These are phyloP conservation scores for Brassicogethes aeneus DNA, from an alignment of 2,888 invertebrate species.

Conservation along the genomic window DNA sequence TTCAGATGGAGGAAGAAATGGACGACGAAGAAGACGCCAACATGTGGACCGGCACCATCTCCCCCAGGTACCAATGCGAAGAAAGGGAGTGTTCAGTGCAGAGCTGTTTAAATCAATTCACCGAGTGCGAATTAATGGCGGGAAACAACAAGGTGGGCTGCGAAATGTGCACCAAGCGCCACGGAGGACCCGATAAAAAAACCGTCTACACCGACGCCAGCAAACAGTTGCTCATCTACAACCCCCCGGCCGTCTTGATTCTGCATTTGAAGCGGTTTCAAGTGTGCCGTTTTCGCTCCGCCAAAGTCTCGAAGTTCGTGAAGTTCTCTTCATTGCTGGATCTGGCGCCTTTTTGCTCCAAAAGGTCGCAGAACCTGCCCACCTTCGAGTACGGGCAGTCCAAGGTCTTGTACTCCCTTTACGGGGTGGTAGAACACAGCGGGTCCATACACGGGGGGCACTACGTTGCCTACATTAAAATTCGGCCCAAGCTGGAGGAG, in stretches of 20 bases:
- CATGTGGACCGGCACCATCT: conserved; percentile 33
- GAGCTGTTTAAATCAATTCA: conserved; percentile 89
- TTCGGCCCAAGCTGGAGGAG: conserved; percentile 52
- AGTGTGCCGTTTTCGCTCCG: conserved; percentile 49
- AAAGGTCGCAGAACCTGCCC: conserved; percentile 50
- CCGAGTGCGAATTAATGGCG: conserved; percentile 79
- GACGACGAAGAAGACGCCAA: conserved; percentile 28
- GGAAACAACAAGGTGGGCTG: conserved; percentile 92
- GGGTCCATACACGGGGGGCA: conserved; percentile 85
- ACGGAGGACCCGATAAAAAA: conserved; percentile 59
- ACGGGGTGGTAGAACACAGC: conserved; percentile 92
- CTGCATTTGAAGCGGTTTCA: conserved; percentile 95
- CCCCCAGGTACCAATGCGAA: conserved; percentile 61
- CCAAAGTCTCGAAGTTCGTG: conserved; percentile 78
- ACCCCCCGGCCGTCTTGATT: conserved; percentile 89
- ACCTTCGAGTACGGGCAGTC: conserved; percentile 35
- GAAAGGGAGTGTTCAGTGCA: conserved; percentile 77
- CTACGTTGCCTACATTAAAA: conserved; percentile 93
- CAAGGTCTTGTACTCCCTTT: conserved; percentile 72
- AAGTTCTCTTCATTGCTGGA: conserved; percentile 80
- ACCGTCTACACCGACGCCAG: conserved; percentile 74
- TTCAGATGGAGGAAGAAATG: conserved; percentile 38
- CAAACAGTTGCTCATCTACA: conserved; percentile 77
- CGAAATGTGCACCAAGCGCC: conserved; percentile 75
- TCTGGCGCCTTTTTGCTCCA: conserved; percentile 82